phyloP scores from a whole-genome alignment of 2,113 vertebrate species.

The Eulemur rufifrons region DNA sequence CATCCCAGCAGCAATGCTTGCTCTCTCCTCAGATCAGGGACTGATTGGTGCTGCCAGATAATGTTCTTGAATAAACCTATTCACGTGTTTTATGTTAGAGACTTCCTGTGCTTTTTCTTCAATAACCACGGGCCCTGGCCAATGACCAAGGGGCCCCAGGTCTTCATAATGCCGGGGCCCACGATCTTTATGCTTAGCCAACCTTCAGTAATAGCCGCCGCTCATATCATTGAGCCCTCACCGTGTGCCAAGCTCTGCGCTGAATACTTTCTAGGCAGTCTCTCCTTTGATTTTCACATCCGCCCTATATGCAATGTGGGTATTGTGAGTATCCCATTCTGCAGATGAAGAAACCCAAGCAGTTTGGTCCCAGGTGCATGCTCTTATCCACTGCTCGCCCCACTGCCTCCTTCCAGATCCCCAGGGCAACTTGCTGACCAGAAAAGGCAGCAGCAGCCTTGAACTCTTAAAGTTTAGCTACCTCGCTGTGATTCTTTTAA shows the following conservation, averaged over 20 bases:
- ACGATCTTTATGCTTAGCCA: not conserved
- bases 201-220: not conserved
- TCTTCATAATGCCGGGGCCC: not conserved
- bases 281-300: not conserved
- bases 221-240: not conserved
- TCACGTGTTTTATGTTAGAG: not conserved
- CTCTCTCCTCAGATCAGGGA: not conserved
- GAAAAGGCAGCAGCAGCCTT: not conserved
- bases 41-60: not conserved
- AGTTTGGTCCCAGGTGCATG: not conserved
- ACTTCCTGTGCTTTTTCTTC: not conserved
- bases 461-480: not conserved
- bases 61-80: not conserved
- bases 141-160: no score
- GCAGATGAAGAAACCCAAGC: not conserved
- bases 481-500: not conserved
- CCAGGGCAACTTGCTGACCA: not conserved
- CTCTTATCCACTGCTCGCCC: rapidly evolving
- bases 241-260: not conserved
- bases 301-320: not conserved
- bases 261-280: not conserved
- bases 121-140: not conserved
- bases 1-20: rapidly evolving
- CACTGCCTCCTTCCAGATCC: not conserved
- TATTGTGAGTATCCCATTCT: not conserved